Conservation (phyloP, 2,113 vertebrate genomes). For the Balaeniceps rex region DNA sequence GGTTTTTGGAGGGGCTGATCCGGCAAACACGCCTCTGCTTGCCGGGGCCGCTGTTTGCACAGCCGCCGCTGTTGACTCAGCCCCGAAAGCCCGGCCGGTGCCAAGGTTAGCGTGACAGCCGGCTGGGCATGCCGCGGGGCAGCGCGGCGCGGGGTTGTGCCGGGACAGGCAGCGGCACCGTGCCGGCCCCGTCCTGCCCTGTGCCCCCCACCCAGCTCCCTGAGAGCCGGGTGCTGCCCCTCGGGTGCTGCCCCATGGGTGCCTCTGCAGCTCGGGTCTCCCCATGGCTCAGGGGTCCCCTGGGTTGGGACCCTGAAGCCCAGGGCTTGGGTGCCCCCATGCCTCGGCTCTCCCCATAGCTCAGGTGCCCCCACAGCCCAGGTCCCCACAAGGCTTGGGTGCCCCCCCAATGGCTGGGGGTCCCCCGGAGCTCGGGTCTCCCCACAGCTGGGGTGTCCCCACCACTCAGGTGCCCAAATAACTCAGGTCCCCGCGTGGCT, state of each 20-base stretch:
- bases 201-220: background rate
- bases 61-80: background rate
- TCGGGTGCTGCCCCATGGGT: accelerated
- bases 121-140: background rate
- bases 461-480: background rate
- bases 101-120: background rate
- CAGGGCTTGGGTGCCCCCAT: background rate
- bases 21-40: background rate
- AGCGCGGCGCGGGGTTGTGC: background rate
- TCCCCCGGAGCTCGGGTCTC: background rate
- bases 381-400: background rate
- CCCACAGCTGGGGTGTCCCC: background rate
- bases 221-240: background rate
- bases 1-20: background rate
- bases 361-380: background rate
- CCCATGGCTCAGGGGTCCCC: background rate
- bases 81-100: background rate
- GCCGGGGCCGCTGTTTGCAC: background rate
- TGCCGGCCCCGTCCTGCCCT: background rate
- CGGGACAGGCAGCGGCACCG: background rate
- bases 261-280: background rate
- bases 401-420: too few species aligned
- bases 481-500: background rate
- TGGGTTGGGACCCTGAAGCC: too few species aligned
- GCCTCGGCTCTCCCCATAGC: too few species aligned